Evolutionary conservation across 2,888 invertebrate genomes (phyloP).

Genomic region (Epistrophella euchroma): DNA sequence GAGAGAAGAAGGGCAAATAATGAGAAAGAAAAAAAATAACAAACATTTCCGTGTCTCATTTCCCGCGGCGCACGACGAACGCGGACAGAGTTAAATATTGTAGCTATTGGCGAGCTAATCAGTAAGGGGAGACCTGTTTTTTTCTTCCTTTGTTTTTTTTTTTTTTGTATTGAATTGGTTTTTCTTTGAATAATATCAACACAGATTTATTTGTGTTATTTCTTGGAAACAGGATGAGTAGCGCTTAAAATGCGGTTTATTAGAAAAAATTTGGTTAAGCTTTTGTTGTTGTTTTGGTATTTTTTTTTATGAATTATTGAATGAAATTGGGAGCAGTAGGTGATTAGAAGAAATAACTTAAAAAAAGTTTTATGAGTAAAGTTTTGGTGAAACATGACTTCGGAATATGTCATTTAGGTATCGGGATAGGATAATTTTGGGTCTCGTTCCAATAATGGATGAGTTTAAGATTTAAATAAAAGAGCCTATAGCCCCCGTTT

Average conservation of each 20-base stretch:
- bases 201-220: constrained; percentile 10
- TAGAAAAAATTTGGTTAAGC: constrained; percentile 8
- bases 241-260: constrained; percentile 15
- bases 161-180: not conserved
- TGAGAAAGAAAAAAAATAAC: not conserved
- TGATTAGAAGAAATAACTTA: not conserved
- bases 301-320: not conserved
- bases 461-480: not conserved
- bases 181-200: not conserved
- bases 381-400: not conserved
- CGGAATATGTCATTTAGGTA: not conserved
- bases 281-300: not conserved
- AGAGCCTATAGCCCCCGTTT: not conserved
- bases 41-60: constrained; percentile 33
- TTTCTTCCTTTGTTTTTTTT: not conserved
- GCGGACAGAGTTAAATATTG: constrained; percentile 25
- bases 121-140: not conserved
- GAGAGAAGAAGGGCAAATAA: not conserved
- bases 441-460: not conserved
- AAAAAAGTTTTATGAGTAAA: constrained; percentile 3
- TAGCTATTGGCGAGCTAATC: constrained; percentile 25
- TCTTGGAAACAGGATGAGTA: not conserved
- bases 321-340: not conserved
- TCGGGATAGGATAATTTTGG: not conserved
- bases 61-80: constrained; percentile 17